These are phyloP conservation scores for Drosophila koepferae DNA, from an alignment of 2,888 invertebrate species.

Conservation along the genomic window DNA sequence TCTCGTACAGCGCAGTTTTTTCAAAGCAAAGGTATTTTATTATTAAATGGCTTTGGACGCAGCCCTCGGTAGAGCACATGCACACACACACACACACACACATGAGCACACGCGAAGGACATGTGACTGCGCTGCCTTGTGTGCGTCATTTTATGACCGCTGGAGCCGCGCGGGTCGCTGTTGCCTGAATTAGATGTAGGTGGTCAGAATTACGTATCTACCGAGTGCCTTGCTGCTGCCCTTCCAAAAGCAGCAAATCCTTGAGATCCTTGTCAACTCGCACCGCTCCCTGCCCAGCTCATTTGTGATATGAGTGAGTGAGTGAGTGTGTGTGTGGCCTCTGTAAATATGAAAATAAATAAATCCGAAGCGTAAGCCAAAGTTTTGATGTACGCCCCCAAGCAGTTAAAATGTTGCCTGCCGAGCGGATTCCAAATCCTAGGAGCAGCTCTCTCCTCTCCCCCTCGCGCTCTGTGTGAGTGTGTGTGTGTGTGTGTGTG, in stretches of 20 bases:
- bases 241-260: conserved; percentile 74
- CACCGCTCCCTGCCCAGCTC: conserved; percentile 41
- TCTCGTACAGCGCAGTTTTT: not conserved
- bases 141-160: conserved; percentile 60
- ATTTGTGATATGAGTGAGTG: conserved; percentile 41
- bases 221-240: conserved; percentile 34
- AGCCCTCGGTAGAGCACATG: conserved; percentile 31
- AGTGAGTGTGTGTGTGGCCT: conserved; percentile 56
- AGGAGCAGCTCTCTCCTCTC: conserved; percentile 50
- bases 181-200: conserved; percentile 71
- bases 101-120: conserved; percentile 49
- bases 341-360: conserved; percentile 82
- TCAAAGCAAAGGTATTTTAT: not conserved
- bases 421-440: conserved; percentile 70
- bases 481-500: conserved; percentile 22
- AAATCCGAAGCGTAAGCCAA: conserved; percentile 80
- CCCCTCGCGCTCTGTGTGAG: conserved; percentile 8
- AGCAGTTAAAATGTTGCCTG: conserved; percentile 75
- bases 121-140: conserved; percentile 42
- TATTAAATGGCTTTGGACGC: conserved; percentile 2
- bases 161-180: conserved; percentile 49
- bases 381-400: conserved; percentile 81
- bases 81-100: conserved; percentile 21
- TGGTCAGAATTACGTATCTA: conserved; percentile 46
- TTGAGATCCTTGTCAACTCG: conserved; percentile 79